Base-by-base conservation (phyloP, 2,113 vertebrate genomes). In the Peromyscus polionotus region DNA sequence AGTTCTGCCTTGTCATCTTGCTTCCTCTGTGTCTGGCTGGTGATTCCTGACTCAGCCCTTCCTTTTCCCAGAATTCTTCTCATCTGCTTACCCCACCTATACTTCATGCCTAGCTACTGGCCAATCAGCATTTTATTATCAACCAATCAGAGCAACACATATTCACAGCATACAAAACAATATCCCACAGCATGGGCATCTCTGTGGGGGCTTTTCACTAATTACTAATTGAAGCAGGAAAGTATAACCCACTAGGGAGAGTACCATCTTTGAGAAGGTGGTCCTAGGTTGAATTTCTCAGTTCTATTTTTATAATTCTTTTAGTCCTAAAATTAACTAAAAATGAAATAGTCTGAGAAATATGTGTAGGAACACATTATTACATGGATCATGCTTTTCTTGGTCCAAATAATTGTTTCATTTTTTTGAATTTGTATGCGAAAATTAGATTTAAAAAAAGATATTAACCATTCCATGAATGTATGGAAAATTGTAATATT, bases 251-350 rank as follows among this genome's bases (percentile, higher is more conserved):
- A 39, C 7, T 13, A 20, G 10, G 39, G 36, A 0, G 54, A 83
- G 22, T 39, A 20, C 36, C 11, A 81, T n/a, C 36, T 57, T 80
- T 22, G 4, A 31, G 31, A 1, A 80, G 19, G 14, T 36, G 1
- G 31, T 80, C 51, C 77, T 54, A 57, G 17, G 51, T 80, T 80
- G 51, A 36, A 75, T 45, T 26, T 57, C 24, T 65, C 54, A 42
- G 2, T 42, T 68, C 33, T 54, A 80, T 79, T 51, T 54, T 68
- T 39, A 61, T 31, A 70, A 26, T 6, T 54, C 5, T 70, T 91
- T 67, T 83, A 59, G 84, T 54, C 87, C 11, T 89, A 85, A 96
- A 83, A 72, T 45, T 59, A 65, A 61, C 83, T 87, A 9, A 61
- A 61, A 79, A 67, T 39, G 6, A 93, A 67, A 73, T 51, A 76